phyloP scores from a whole-genome alignment of 2,113 vertebrate species.

The Otocyon megalotis region DNA sequence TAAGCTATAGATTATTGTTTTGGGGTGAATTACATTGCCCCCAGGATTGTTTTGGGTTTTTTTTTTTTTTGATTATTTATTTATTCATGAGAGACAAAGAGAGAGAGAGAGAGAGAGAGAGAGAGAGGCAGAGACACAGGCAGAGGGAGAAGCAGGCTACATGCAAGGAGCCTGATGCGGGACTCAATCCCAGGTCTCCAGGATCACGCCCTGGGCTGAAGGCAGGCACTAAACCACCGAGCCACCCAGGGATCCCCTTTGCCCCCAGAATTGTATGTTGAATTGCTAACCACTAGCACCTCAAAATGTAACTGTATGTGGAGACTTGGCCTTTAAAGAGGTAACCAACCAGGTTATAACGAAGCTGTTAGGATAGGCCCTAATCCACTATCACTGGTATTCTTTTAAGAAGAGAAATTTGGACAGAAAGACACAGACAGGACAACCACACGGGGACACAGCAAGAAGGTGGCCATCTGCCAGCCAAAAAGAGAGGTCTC shows the following conservation, averaged over 20 bases:
- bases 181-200: no score
- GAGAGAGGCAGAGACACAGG: no score
- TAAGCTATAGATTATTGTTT: neutral
- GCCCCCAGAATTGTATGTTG: neutral
- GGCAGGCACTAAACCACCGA: no score
- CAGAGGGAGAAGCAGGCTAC: no score
- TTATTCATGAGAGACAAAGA: no score
- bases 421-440: neutral
- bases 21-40: neutral
- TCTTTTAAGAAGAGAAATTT: neutral
- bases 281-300: neutral
- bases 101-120: no score
- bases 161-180: no score
- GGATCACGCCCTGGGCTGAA: no score
- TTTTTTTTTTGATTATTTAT: no score
- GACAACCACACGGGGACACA: neutral
- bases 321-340: neutral
- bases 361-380: neutral
- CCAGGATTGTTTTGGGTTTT: neutral
- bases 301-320: neutral
- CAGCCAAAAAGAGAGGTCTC: neutral
- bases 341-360: neutral
- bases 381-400: neutral
- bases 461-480: neutral
- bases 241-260: no score